Base-by-base conservation (phyloP, 1,140 invertebrate species). In the Schlechtendalia chinensis region DNA sequence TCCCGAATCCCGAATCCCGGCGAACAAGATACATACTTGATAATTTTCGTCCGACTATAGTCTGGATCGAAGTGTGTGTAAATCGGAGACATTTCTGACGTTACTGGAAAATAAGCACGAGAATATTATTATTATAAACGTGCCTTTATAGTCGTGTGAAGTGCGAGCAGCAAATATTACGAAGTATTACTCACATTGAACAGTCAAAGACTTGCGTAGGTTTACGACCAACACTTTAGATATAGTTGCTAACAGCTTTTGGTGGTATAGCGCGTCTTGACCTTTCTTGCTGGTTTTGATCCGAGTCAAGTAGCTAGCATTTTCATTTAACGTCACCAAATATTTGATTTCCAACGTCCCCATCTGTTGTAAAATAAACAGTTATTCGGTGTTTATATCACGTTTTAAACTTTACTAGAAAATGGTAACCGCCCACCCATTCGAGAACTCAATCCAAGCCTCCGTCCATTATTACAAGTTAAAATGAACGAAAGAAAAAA, bases 221-320 rank as follows among this genome's bases (percentile, higher is more conserved):
- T 79, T 79, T 63, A 5, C 16, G 11, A 17, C 58, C 5, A 79
- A 19, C 6, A 63, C 45, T 5, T 50, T 58, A 0, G 39, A 61
- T 79, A 79, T 50, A 50, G 3, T 79, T 0, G 75, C 75, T 22
- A 79, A 19, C 17, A 79, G 1, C 12, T 63, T 47, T 79, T 79
- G 75, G 17, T 79, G 63, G 14, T 24, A 12, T 19, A 63, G 22
- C 1, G 75, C 54, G 11, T 17, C 24, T 39, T 16, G 32, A 14
- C 56, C 53, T 39, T 79, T 47, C 1, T 63, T 63, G 16, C 16
- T 47, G 10, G 32, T 27, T 63, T n/a, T 63, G 8, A 79, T 61
- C 5, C 32, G 29, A n/a, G 27, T n/a, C 17, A 79, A 59, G 27
- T 45, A 63, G 29, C 11, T n/a, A 29, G 58, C 14, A 1, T 59